Percentiles rank a stretch among this genome's conserved stretches.
Evolutionary conservation across 2,888 invertebrate genomes (phyloP).

Genomic region (Pammene fasciana): DNA sequence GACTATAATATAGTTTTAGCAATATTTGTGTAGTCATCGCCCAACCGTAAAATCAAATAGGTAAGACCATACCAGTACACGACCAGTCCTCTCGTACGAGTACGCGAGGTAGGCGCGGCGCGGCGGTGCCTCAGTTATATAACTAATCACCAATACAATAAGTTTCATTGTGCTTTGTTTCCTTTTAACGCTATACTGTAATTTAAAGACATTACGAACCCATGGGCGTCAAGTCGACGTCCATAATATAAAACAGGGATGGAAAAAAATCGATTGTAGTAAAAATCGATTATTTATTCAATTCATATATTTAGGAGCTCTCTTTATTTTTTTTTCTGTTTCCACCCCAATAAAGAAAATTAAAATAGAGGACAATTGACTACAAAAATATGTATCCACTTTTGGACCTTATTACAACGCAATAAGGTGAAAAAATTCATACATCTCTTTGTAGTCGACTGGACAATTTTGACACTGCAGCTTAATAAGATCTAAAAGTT

Average conservation of each 20-base stretch:
- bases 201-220: conserved; percentile 46
- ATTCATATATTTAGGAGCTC: too few species aligned
- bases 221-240: conserved; percentile 48
- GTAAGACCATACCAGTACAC: conserved; percentile 69
- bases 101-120: conserved; percentile 52
- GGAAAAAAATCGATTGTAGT: too few species aligned
- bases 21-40: conserved; percentile 79
- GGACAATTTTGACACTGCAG: too few species aligned
- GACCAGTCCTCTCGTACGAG: conserved; percentile 71
- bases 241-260: conserved; percentile 40
- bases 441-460: too few species aligned
- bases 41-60: conserved; percentile 73
- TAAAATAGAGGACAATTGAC: too few species aligned
- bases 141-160: conserved; percentile 57
- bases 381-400: too few species aligned
- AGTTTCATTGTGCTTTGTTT: conserved; percentile 59
- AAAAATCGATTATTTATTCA: too few species aligned
- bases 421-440: too few species aligned
- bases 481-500: too few species aligned
- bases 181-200: conserved; percentile 54
- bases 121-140: conserved; percentile 44
- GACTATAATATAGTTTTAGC: conserved; percentile 84
- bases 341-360: too few species aligned
- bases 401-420: too few species aligned
- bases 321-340: too few species aligned